Percentiles rank a stretch among this genome's conserved stretches.
These are phyloP conservation scores for Hyposmocoma kahamanoa DNA, from an alignment of 1,140 invertebrate species.

Conservation along the genomic window DNA sequence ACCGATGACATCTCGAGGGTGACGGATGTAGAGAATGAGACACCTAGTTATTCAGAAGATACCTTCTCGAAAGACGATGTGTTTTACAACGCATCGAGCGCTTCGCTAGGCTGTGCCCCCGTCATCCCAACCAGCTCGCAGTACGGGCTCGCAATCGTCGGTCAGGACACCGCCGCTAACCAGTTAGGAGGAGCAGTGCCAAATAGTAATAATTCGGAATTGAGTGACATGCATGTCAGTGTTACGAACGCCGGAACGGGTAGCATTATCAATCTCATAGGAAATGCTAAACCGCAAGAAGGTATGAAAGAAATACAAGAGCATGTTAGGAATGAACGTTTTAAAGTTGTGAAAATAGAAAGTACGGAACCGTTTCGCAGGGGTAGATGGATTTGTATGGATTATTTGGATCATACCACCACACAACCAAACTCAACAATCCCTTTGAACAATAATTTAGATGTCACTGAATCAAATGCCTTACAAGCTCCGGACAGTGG, in stretches of 20 bases:
- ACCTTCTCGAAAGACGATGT: constrained; percentile 88
- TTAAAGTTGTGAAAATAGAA: constrained; percentile 97
- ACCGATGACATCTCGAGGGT: constrained; percentile 89
- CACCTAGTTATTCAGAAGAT: constrained; percentile 88
- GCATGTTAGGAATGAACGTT: constrained; percentile 86
- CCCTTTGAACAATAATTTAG: constrained; percentile 66
- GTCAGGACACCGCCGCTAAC: constrained; percentile 64
- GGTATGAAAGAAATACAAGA: constrained; percentile 83
- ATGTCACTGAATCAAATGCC: constrained; percentile 50
- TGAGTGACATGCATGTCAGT: constrained; percentile 76
- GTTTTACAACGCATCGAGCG: constrained; percentile 84
- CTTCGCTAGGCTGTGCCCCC: constrained; percentile 83
- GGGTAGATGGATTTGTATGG: constrained; percentile 96
- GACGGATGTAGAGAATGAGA: constrained; percentile 88
- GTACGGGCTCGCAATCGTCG: constrained; percentile 87
- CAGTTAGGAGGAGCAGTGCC: constrained; percentile 65
- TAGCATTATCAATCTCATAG: constrained; percentile 78
- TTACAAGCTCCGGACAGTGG: constrained; percentile 67
- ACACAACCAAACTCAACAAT: constrained; percentile 73
- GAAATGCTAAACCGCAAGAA: constrained; percentile 76
- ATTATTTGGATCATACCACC: constrained; percentile 91
- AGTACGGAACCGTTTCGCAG: constrained; percentile 95
- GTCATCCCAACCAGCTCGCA: constrained; percentile 89
- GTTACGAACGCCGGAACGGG: constrained; percentile 77
- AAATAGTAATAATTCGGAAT: constrained; percentile 69